phyloP scores from a whole-genome alignment of 2,797 vertebrate species.

The Notoglanidium macrostoma region DNA sequence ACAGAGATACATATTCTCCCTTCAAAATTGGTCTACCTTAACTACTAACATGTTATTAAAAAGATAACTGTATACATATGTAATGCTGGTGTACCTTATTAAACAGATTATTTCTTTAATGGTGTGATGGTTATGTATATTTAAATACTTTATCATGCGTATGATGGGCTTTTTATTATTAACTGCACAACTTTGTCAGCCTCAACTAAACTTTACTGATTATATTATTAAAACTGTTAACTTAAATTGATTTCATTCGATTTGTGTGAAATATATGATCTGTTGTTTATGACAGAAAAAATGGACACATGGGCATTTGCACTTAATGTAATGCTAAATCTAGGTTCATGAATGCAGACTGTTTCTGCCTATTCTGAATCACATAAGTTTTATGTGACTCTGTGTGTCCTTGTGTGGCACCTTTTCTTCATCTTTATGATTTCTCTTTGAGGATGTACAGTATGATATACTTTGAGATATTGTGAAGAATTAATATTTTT shows the following conservation, averaged over 20 bases:
- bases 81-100: constrained; percentile 4
- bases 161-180: neutral
- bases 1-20: neutral
- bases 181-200: neutral
- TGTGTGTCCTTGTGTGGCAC: neutral
- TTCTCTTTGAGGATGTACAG: constrained; percentile 26
- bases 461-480: constrained; percentile 25
- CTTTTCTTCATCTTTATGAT: neutral
- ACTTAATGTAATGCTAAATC: neutral
- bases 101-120: neutral
- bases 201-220: neutral
- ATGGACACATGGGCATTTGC: neutral
- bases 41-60: neutral
- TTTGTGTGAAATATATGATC: neutral
- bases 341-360: neutral
- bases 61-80: neutral
- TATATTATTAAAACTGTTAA: neutral
- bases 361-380: neutral
- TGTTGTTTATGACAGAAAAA: neutral
- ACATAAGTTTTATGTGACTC: neutral
- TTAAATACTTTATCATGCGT: neutral
- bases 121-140: neutral
- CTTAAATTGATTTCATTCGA: neutral
- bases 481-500: constrained; percentile 26
- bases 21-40: neutral